Evolutionary conservation across 2,113 vertebrate genomes (phyloP).

Genomic region (Oreocharis arfaki): DNA sequence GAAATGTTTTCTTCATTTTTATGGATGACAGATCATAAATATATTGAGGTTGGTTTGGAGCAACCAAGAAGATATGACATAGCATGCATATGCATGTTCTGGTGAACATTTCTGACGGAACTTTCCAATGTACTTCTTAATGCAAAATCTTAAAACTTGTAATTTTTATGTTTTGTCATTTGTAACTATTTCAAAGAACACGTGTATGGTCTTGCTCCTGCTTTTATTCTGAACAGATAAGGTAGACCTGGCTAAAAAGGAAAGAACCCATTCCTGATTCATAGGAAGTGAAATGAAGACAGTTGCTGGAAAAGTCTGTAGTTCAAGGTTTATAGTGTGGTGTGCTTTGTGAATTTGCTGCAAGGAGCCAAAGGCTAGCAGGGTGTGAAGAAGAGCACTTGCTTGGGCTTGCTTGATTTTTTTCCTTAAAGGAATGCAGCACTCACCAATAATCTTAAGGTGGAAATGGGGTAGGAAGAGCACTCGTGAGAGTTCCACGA

Average conservation of each 20-base stretch:
- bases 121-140: not conserved
- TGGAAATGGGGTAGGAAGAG: not conserved
- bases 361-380: not conserved
- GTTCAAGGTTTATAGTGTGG: not conserved
- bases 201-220: fast-evolving
- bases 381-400: not conserved
- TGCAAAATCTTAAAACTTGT: not conserved
- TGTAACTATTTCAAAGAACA: not conserved
- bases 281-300: not conserved
- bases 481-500: fast-evolving
- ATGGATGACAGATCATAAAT: not conserved
- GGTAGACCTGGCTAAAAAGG: not conserved
- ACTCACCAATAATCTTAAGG: not conserved
- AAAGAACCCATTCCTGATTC: not conserved
- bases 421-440: not conserved
- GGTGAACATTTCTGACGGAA: not conserved
- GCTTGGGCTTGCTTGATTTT: not conserved
- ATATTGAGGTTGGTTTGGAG: not conserved
- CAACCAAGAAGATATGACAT: not conserved
- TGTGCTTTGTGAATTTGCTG: not conserved
- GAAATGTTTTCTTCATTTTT: not conserved
- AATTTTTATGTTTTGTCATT: not conserved
- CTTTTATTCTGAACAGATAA: not conserved
- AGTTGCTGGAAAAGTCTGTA: not conserved
- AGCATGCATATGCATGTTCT: not conserved